phyloP scores from a whole-genome alignment of 2,113 vertebrate species.

The Bujurquina vittata region DNA sequence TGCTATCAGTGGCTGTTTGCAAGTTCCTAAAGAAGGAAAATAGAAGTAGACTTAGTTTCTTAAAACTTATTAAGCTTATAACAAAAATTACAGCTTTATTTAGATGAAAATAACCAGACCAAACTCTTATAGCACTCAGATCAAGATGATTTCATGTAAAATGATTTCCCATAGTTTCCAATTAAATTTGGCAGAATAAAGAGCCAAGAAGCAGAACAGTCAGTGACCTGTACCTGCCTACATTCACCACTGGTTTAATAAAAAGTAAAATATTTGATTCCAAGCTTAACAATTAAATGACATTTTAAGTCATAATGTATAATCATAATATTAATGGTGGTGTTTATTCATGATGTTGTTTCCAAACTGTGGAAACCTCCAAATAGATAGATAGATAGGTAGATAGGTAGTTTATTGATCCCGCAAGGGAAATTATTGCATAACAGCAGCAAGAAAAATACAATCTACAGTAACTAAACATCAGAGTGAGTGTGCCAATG shows the following conservation, averaged over 20 bases:
- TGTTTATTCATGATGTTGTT: neutral
- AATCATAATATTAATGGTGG: neutral
- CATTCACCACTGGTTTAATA: neutral
- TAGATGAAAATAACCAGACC: neutral
- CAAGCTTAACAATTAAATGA: neutral
- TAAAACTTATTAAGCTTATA: neutral
- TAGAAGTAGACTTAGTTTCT: constrained; percentile 33
- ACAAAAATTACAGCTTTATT: neutral
- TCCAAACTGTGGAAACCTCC: neutral
- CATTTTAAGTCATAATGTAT: neutral
- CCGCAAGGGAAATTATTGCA: too few relatives aligned
- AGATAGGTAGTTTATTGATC: too few relatives aligned
- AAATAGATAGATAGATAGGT: neutral
- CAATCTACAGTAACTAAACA: too few relatives aligned
- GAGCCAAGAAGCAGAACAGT: neutral
- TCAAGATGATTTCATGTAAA: neutral
- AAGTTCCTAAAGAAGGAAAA: constrained; percentile 56
- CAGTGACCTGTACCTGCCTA: neutral
- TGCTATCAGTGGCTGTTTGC: constrained; percentile 16
- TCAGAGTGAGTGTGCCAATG: too few relatives aligned
- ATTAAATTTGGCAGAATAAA: neutral
- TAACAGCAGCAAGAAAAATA: too few relatives aligned
- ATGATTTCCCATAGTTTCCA: neutral
- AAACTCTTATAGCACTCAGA: neutral
- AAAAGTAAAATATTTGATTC: neutral